Conservation (phyloP, 2,888 invertebrate species). For the Tromatobia lineatoria region DNA sequence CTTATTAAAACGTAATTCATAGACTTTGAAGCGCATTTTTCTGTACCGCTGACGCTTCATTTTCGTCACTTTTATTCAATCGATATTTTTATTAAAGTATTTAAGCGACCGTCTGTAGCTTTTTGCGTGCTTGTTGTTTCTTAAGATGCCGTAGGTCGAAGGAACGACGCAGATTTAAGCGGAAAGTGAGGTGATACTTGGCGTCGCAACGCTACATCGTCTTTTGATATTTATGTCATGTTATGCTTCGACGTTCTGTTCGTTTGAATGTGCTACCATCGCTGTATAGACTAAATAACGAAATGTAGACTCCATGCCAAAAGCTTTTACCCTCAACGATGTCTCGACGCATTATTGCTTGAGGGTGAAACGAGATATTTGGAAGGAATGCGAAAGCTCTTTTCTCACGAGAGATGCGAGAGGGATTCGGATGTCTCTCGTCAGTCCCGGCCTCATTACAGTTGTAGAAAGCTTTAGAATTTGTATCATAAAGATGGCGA, state of each 20-base stretch:
- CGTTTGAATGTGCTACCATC: background rate
- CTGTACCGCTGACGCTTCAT: background rate
- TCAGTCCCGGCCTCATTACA: conserved; percentile 37
- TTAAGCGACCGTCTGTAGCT: background rate
- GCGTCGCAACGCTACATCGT: too few species aligned
- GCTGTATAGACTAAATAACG: background rate
- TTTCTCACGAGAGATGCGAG: conserved; percentile 3
- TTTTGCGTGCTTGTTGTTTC: background rate
- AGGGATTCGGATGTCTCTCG: conserved; percentile 4
- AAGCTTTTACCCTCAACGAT: conserved; percentile 11
- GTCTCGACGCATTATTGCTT: background rate
- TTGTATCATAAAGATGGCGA: background rate
- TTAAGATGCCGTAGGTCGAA: background rate
- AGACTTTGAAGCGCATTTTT: background rate
- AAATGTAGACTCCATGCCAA: background rate
- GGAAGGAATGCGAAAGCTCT: background rate
- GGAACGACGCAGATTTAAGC: background rate
- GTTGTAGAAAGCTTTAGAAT: conserved; percentile 39
- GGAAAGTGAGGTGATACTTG: too few species aligned
- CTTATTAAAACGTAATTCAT: too few species aligned
- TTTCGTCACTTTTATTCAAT: background rate
- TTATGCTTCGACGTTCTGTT: background rate
- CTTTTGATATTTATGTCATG: background rate
- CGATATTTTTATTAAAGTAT: background rate
- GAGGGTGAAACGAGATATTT: background rate